A percentile compares a stretch with the other conserved stretches of the same genome.
phyloP scores from a whole-genome alignment of 2,888 invertebrate species.

The Empis livida region DNA sequence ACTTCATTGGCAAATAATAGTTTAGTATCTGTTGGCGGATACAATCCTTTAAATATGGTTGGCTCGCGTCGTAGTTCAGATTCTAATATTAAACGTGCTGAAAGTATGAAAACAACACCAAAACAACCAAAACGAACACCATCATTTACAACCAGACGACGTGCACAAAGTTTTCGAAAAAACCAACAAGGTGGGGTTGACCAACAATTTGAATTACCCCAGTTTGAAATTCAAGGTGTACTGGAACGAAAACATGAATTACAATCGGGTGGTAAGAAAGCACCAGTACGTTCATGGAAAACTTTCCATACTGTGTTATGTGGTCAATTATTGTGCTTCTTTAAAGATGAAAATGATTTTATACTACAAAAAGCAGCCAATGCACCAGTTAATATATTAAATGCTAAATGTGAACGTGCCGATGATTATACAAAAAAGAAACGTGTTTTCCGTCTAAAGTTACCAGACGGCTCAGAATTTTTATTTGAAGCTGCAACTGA shows the following conservation, averaged over 20 bases:
- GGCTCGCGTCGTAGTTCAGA: constrained; percentile 46
- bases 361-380: constrained; percentile 75
- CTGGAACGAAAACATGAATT: constrained; percentile 91
- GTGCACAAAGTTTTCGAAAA: constrained; percentile 76
- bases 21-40: constrained; percentile 14
- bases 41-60: constrained; percentile 28
- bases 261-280: constrained; percentile 85
- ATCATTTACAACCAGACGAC: constrained; percentile 83
- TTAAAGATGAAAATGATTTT: constrained; percentile 89
- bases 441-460: constrained; percentile 75
- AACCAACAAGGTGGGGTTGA: constrained; percentile 45
- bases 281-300: constrained; percentile 93
- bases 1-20: constrained; percentile 25
- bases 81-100: constrained; percentile 62
- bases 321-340: constrained; percentile 95
- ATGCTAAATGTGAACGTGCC: constrained; percentile 73
- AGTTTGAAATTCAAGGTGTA: constrained; percentile 81
- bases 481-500: constrained; percentile 67
- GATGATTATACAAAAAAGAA: constrained; percentile 93
- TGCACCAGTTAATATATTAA: constrained; percentile 66
- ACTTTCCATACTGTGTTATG: constrained; percentile 88
- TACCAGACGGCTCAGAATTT: constrained; percentile 88
- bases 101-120: constrained; percentile 74
- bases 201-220: constrained; percentile 54
- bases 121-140: constrained; percentile 85